Percentiles rank a stretch among this genome's conserved stretches.
Evolutionary conservation across 2,888 invertebrate species (phyloP).

Genomic region (Drosophila nr. fundita): DNA sequence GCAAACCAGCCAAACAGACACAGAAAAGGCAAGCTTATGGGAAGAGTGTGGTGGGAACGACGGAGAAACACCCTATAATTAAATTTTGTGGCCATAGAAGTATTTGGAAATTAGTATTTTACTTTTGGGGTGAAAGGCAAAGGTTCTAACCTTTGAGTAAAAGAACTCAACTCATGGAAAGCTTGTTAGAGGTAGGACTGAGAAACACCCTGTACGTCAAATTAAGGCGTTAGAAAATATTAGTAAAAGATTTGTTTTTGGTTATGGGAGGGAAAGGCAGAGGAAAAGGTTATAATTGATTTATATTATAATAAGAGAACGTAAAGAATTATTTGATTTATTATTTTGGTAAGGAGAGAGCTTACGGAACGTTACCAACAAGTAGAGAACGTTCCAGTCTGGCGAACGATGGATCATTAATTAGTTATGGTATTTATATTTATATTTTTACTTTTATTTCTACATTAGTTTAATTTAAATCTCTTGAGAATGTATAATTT

Average conservation of each 20-base stretch:
- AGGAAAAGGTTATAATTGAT: neutral
- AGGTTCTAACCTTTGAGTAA: neutral
- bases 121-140: neutral
- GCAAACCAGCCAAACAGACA: conserved; percentile 14
- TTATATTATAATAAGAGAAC: neutral
- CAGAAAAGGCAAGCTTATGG: conserved; percentile 19
- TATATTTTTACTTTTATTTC: too few species aligned
- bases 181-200: neutral
- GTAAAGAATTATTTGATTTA: neutral
- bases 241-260: neutral
- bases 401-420: too few species aligned
- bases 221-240: too few species aligned
- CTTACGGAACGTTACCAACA: too few species aligned
- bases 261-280: neutral
- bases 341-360: neutral
- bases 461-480: too few species aligned
- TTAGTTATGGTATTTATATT: too few species aligned
- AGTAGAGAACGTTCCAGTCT: too few species aligned
- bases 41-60: neutral
- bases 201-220: neutral
- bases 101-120: too few species aligned
- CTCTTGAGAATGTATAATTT: too few species aligned
- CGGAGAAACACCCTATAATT: conserved; percentile 19
- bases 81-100: neutral
- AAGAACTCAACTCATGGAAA: neutral